Evolutionary conservation across 2,797 vertebrate species (phyloP).

Genomic region (Acanthiza pusilla): DNA sequence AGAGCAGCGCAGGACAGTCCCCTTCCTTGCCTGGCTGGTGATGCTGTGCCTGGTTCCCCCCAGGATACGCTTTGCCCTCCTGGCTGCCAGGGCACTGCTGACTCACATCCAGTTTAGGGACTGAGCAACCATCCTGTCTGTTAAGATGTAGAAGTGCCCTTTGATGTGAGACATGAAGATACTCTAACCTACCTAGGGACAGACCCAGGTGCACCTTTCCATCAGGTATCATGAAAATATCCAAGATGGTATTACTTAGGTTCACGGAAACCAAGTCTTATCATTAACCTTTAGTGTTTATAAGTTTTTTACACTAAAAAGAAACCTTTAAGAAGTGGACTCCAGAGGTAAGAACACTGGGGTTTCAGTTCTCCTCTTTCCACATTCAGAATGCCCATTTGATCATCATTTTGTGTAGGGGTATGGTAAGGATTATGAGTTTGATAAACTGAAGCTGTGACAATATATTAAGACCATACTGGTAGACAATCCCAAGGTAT

Average conservation of each 20-base stretch:
- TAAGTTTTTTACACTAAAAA: neutral
- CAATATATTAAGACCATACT: neutral
- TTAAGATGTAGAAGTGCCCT: neutral
- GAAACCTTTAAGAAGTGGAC: neutral
- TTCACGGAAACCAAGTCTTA: neutral
- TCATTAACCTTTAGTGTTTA: neutral
- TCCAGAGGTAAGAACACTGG: neutral
- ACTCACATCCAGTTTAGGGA: fast-evolving
- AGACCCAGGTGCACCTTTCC: neutral
- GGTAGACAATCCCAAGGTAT: neutral
- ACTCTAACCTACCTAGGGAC: neutral
- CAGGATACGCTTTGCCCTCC: fast-evolving
- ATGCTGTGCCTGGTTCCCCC: neutral
- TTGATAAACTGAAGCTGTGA: neutral
- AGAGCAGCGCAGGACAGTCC: neutral
- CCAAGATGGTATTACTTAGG: neutral
- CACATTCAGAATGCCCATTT: neutral
- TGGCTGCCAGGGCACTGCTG: neutral
- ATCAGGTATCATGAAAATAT: neutral
- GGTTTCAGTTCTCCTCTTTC: neutral
- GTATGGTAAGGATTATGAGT: neutral
- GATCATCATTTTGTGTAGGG: neutral
- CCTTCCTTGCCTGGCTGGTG: fast-evolving
- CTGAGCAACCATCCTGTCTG: neutral
- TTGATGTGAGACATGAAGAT: neutral